phyloP scores from a whole-genome alignment of 1,140 invertebrate genomes.

The Drosophila orosa region DNA sequence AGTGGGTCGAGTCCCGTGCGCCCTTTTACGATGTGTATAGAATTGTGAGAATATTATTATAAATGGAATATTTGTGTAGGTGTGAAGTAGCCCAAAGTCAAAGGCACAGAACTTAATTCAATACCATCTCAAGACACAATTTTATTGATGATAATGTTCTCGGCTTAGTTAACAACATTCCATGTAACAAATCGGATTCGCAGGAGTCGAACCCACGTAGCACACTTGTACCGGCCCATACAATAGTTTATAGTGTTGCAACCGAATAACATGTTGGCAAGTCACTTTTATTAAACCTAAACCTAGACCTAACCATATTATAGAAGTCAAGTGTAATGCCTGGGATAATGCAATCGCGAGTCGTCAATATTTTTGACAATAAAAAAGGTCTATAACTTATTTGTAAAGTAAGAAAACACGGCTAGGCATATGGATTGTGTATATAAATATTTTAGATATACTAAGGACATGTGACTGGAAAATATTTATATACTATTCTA shows the following conservation, averaged over 20 bases:
- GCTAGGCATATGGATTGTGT: constrained; percentile 43
- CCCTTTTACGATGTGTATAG: not conserved
- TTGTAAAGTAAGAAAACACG: constrained; percentile 33
- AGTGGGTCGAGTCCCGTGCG: constrained; percentile 16
- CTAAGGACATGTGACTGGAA: constrained; percentile 45
- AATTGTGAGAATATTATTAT: constrained; percentile 14
- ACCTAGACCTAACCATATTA: constrained; percentile 29
- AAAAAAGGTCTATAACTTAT: constrained; percentile 62
- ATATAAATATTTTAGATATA: constrained; percentile 52
- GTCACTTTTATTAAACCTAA: constrained; percentile 30
- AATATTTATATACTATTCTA: constrained; percentile 43
- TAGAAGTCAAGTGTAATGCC: constrained; percentile 45
- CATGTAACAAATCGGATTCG: not conserved
- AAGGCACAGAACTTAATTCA: constrained; percentile 1
- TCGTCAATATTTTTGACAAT: constrained; percentile 81
- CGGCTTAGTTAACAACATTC: constrained; percentile 22
- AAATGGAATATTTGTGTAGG: not conserved
- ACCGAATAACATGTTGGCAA: constrained; percentile 18
- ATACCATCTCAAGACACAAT: not conserved
- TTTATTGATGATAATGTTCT: constrained; percentile 2
- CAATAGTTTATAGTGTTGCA: constrained; percentile 20
- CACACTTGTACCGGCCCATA: constrained; percentile 1
- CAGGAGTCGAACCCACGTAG: not conserved
- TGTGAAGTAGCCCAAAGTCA: not conserved
- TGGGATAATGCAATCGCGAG: constrained; percentile 63